These are phyloP conservation scores for Crotophaga sulcirostris DNA, from an alignment of 2,113 vertebrate species.

Conservation along the genomic window DNA sequence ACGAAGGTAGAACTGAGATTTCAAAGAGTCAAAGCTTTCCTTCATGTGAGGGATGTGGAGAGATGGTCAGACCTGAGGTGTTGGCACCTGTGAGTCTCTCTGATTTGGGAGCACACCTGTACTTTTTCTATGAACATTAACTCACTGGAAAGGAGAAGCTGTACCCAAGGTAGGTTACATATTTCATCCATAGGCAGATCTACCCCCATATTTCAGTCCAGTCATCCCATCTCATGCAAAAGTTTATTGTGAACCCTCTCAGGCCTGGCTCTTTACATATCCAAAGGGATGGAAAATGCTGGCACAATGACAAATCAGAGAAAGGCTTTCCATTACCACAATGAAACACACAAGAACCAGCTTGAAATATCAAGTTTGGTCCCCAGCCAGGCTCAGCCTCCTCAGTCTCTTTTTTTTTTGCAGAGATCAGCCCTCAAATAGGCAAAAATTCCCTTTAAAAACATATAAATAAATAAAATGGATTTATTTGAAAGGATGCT, in stretches of 20 bases:
- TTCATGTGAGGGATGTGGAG: not conserved
- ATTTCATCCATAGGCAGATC: not conserved
- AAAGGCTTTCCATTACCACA: not conserved
- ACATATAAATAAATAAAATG: not conserved
- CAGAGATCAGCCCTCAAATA: not conserved
- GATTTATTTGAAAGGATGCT: not conserved
- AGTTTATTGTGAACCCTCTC: not conserved
- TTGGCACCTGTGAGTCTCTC: rapidly evolving
- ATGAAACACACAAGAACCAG: not conserved
- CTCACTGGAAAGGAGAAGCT: not conserved
- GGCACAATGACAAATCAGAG: rapidly evolving
- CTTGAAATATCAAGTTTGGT: not conserved
- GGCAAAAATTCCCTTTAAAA: not conserved
- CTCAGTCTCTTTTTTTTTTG: not conserved
- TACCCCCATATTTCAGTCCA: not conserved
- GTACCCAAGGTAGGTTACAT: no score
- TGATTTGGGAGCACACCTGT: not conserved
- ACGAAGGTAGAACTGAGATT: not conserved
- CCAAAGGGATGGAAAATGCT: not conserved
- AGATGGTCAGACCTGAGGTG: not conserved
- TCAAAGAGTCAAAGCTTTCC: not conserved
- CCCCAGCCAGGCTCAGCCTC: not conserved
- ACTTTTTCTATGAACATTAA: not conserved
- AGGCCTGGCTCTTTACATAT: not conserved
- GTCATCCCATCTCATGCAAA: not conserved